These are phyloP conservation scores for Alloplasta piceator DNA, from an alignment of 2,888 invertebrate genomes.

Conservation along the genomic window DNA sequence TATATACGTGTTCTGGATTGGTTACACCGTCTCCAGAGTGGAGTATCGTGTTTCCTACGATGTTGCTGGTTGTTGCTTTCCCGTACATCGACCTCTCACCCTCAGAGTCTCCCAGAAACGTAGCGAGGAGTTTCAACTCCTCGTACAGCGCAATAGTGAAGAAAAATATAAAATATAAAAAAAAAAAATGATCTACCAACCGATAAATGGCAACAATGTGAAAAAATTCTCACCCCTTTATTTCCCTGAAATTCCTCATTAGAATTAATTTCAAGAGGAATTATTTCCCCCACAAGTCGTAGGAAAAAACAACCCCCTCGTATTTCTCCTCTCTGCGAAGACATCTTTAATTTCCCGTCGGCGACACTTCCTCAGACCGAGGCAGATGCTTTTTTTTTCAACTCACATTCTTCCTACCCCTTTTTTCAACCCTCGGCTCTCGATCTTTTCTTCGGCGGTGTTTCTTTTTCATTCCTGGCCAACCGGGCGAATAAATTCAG, in stretches of 20 bases:
- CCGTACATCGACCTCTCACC: slow-evolving; percentile 62
- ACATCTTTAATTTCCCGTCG: slow-evolving; percentile 14
- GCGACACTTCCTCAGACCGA: slow-evolving; percentile 23
- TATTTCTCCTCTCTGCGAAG: slow-evolving; percentile 35
- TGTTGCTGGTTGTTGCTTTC: slow-evolving; percentile 61
- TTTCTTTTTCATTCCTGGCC: slow-evolving; percentile 49
- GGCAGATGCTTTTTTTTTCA: slow-evolving; percentile 52
- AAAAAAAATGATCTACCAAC: not conserved
- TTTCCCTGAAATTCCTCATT: not conserved
- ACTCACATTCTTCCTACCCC: slow-evolving; percentile 56
- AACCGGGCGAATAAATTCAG: slow-evolving; percentile 60
- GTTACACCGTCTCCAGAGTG: slow-evolving; percentile 70
- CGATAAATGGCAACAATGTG: not conserved
- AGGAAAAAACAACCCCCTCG: slow-evolving; percentile 20
- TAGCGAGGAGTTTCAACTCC: not conserved
- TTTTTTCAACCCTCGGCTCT: slow-evolving; percentile 24
- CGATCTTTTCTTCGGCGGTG: slow-evolving; percentile 15
- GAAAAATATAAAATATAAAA: slow-evolving; percentile 28
- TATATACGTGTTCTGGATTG: slow-evolving; percentile 43
- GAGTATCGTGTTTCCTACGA: slow-evolving; percentile 71
- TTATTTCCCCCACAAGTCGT: not conserved
- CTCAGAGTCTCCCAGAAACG: slow-evolving; percentile 33
- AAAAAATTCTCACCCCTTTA: not conserved
- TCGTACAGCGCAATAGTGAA: not conserved
- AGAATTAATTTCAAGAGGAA: not conserved